A percentile compares a stretch with the other conserved stretches of the same genome.
Conservation (phyloP, 2,113 vertebrate species). For the Astatoreochromis straeleni region DNA sequence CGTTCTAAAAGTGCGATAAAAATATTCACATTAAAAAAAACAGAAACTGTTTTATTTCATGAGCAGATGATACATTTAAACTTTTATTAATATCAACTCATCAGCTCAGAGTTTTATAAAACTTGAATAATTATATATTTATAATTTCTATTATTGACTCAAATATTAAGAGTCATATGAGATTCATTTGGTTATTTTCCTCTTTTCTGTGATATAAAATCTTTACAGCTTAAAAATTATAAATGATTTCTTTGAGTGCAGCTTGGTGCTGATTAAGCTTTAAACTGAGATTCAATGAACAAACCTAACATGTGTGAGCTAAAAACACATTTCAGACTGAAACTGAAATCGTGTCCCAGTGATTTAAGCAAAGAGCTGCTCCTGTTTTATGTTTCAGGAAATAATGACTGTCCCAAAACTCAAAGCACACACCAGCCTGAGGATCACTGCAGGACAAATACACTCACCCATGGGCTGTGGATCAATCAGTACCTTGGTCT, state of each 20-base stretch:
- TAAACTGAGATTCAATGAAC: rapidly evolving
- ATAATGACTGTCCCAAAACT: background rate
- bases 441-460: background rate
- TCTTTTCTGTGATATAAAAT: background rate
- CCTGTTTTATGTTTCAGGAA: background rate
- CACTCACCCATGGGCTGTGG: background rate
- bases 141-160: background rate
- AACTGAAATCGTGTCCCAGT: background rate
- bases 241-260: background rate
- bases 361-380: background rate
- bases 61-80: background rate
- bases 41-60: background rate
- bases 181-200: background rate
- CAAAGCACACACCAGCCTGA: background rate
- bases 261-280: rapidly evolving
- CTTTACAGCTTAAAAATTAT: background rate
- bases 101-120: background rate
- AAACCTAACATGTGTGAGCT: background rate
- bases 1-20: background rate
- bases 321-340: background rate
- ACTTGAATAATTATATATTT: background rate
- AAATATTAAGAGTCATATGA: background rate
- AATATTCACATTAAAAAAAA: background rate
- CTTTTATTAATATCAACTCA: background rate
- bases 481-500: background rate